Conservation (phyloP, 2,888 invertebrate species). For the Mesoligia furuncula region DNA sequence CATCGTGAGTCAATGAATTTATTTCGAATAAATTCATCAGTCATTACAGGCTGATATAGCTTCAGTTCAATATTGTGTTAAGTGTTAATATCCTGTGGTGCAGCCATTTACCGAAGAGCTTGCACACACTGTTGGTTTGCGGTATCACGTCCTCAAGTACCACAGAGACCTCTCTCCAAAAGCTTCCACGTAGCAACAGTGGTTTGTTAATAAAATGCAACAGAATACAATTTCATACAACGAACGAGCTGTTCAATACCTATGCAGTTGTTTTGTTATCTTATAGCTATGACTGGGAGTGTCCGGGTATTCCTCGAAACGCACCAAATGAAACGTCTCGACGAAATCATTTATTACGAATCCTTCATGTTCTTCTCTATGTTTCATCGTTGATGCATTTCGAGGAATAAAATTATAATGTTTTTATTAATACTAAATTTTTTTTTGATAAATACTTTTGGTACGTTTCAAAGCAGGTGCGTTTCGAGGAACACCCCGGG, state of each 20-base stretch:
- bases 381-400: too few relatives aligned
- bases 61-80: neutral
- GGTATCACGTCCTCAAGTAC: slow-evolving; percentile 9
- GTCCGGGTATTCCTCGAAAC: neutral
- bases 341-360: too few relatives aligned
- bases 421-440: too few relatives aligned
- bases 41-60: neutral
- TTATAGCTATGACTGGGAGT: neutral
- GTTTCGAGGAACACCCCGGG: neutral
- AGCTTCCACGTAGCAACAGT: slow-evolving; percentile 23
- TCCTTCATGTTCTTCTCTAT: too few relatives aligned
- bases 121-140: neutral
- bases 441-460: too few relatives aligned
- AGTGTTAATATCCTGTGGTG: slow-evolving; percentile 3
- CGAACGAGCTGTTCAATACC: too few relatives aligned
- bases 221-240: slow-evolving; percentile 3
- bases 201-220: neutral
- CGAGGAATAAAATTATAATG: too few relatives aligned
- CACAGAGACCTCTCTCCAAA: slow-evolving; percentile 8
- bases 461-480: too few relatives aligned
- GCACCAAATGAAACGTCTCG: too few relatives aligned
- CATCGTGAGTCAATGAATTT: neutral
- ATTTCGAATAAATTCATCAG: slow-evolving; percentile 9
- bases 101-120: neutral
- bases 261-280: neutral